Evolutionary conservation across 2,797 vertebrate genomes (phyloP), one percentile per base, ranked within the genome.

Genomic region (Notoglanidium macrostoma): DNA sequence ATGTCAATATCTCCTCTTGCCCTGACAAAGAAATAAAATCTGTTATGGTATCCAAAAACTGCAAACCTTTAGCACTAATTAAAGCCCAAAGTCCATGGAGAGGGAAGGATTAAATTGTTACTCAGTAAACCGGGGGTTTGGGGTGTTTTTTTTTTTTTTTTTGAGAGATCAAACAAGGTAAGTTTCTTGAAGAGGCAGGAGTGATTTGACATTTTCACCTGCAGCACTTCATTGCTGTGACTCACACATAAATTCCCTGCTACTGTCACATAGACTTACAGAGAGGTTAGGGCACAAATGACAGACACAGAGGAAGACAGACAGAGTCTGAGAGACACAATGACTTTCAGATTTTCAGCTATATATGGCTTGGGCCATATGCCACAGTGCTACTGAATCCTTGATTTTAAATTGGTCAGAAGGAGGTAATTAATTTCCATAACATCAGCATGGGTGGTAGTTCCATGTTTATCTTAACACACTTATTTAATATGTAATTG

Each of bases 81-180:
- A 67, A 81, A 81, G 68, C 32, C 23, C 26, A 74, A 63, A 77
- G 44, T 70, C 35, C 57, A 76, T 14, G 26, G 46, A 65, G 78
- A 57, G 54, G 54, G 32, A 7, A 84, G 85, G 83, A 88, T 86
- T 88, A 82, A 85, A 87, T 77, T 73, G 70, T 85, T 26, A 51
- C 73, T 86, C 63, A 72, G 78, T 65, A 77, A 83, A 79, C 32
- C 51, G 21, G 44, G 72, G 81, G 44, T 73, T 83, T 85, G 63
- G 67, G 78, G 46, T 54, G 26, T 61, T 61, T 40, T 40, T 40
- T 40, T 51, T 51, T 51, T 9, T 1, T 21, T 3, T 61, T 81
- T 59, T 63, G 26, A 21, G 84, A 63, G 78, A 59, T 78, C 73
- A 86, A 86, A 26, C 70, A 51, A 83, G 90, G 85, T 86, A 79